These are phyloP conservation scores for Trididemnum clinides DNA, from an alignment of 23 tunicate species.

Conservation along the genomic window DNA sequence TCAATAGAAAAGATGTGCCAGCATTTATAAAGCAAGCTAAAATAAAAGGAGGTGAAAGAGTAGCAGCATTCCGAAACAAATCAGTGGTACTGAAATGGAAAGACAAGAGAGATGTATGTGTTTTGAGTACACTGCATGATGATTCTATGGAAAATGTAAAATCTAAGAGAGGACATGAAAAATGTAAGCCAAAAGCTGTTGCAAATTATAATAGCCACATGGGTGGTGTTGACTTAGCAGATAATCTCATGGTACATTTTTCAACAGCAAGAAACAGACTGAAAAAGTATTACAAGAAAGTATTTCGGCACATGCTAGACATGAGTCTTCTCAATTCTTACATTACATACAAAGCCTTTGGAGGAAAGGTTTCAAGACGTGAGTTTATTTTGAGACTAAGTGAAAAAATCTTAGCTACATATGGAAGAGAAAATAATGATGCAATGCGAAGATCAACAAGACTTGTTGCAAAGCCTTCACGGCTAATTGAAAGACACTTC, in stretches of 20 bases:
- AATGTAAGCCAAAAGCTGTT: background rate
- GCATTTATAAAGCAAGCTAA: background rate
- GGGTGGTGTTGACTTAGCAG: constrained; percentile 1
- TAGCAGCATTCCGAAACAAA: constrained; percentile 4
- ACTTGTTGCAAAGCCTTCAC: too few relatives aligned
- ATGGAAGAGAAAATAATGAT: background rate
- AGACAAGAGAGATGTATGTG: background rate
- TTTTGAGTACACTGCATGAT: constrained; percentile 11
- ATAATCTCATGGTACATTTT: constrained; percentile 14
- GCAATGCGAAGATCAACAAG: background rate
- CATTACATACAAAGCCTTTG: too few relatives aligned
- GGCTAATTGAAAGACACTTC: constrained; percentile 1
- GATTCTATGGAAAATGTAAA: background rate
- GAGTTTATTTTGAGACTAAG: background rate
- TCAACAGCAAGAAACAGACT: constrained; percentile 10
- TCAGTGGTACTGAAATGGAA: too few relatives aligned
- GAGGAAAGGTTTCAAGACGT: background rate
- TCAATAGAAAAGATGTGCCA: constrained; percentile 11
- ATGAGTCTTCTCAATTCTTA: constrained; percentile 5
- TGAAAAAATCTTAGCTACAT: background rate
- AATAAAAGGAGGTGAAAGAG: background rate
- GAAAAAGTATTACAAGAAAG: background rate
- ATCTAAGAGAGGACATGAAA: background rate
- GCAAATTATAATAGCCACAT: background rate
- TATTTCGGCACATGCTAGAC: constrained; percentile 4